phyloP scores from a whole-genome alignment of 2,797 vertebrate species.

The Uromys caudimaculatus region DNA sequence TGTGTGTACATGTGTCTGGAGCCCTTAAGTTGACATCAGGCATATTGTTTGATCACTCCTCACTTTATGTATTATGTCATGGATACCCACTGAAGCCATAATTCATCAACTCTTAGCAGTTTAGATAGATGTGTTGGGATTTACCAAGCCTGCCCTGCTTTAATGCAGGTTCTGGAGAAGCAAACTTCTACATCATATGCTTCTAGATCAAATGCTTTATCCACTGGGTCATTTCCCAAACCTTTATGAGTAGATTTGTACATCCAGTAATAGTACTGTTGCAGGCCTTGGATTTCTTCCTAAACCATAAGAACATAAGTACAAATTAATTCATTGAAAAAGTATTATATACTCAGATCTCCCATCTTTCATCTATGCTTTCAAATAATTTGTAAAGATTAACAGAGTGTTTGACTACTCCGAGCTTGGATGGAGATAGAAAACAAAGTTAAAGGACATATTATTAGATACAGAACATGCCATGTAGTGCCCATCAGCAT shows the following conservation, averaged over 20 bases:
- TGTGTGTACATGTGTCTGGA: not conserved
- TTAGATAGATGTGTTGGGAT: not conserved
- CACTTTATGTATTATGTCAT: not conserved
- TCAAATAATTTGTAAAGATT: not conserved
- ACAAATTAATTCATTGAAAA: not conserved
- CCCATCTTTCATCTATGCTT: not conserved
- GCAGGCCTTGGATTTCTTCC: not conserved
- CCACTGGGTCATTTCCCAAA: not conserved
- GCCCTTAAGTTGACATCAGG: not conserved
- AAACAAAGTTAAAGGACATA: not conserved
- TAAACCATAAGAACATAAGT: not conserved
- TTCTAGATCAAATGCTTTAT: not conserved
- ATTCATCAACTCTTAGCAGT: too few species aligned
- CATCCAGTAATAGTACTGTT: not conserved
- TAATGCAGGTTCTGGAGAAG: not conserved
- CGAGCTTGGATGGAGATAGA: not conserved
- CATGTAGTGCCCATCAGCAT: not conserved
- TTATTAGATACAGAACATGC: not conserved
- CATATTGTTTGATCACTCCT: not conserved
- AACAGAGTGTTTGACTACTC: not conserved
- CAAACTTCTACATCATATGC: not conserved
- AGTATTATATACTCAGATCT: not conserved
- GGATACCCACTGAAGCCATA: not conserved
- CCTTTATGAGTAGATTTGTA: not conserved
- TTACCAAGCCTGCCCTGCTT: not conserved